phyloP scores from a whole-genome alignment of 2,797 vertebrate genomes.

The Mormyrus proboscirostris region DNA sequence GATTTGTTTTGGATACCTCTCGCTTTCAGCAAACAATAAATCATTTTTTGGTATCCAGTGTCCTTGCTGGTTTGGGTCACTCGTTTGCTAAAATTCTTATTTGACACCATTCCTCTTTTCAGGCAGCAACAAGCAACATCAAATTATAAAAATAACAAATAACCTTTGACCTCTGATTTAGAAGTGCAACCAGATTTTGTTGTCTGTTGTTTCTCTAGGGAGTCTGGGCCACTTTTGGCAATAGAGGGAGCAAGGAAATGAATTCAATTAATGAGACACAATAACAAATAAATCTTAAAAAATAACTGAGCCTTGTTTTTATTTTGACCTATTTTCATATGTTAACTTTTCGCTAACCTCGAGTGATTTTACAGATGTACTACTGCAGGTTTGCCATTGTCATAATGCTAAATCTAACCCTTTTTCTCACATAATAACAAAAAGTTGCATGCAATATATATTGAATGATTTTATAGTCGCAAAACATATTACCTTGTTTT shows the following conservation, averaged over 20 bases:
- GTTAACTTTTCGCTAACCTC: background rate
- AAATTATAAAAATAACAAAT: background rate
- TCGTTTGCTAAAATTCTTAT: background rate
- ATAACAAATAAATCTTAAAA: slow-evolving; percentile 8
- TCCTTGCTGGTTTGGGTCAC: slow-evolving; percentile 8
- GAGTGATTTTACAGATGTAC: background rate
- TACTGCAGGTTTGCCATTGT: background rate
- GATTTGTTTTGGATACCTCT: slow-evolving; percentile 23
- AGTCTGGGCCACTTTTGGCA: background rate
- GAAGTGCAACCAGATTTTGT: background rate
- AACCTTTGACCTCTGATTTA: slow-evolving; percentile 1
- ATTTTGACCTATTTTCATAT: slow-evolving; percentile 9
- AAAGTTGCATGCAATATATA: background rate
- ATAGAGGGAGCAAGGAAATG: background rate
- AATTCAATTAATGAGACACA: background rate
- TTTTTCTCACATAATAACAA: background rate
- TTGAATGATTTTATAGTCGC: background rate
- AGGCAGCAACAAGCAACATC: slow-evolving; percentile 7
- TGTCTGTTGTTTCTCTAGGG: background rate
- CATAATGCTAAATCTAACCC: background rate
- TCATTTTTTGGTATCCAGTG: slow-evolving; percentile 25
- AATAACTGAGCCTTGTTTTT: background rate
- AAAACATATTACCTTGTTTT: background rate
- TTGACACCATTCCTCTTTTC: background rate
- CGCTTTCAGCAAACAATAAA: slow-evolving; percentile 30